Conservation (phyloP, 2,113 vertebrate species). For the Sterna hirundo region DNA sequence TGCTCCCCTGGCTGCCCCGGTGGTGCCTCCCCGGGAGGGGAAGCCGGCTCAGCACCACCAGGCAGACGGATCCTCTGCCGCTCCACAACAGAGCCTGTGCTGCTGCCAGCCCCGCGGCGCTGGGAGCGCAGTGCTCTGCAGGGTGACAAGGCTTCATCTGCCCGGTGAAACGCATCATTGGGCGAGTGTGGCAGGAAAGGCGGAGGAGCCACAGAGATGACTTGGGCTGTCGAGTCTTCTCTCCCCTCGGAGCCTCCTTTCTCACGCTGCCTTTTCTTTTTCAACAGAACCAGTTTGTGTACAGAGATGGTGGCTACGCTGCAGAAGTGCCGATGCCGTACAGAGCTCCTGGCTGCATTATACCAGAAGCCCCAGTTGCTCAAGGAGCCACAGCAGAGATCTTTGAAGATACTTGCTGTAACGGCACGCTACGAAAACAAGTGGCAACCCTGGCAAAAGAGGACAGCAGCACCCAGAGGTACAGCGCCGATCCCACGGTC, state of each 20-base stretch:
- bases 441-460: conserved; percentile 73
- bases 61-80: neutral
- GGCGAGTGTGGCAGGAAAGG: neutral
- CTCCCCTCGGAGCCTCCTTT: neutral
- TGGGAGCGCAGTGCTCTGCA: neutral
- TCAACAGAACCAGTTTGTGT: conserved; percentile 90
- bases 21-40: neutral
- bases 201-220: neutral
- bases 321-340: conserved; percentile 71
- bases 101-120: accelerated
- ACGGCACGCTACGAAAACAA: conserved; percentile 89
- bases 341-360: conserved; percentile 68
- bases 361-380: conserved; percentile 75
- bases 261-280: neutral
- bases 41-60: neutral
- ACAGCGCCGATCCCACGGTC: conserved; percentile 93
- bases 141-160: neutral
- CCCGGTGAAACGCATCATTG: neutral
- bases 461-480: conserved; percentile 89
- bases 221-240: neutral
- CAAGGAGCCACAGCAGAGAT: conserved; percentile 78
- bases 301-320: conserved; percentile 82
- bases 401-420: conserved; percentile 89
- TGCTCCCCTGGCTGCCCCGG: neutral
- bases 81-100: neutral